A percentile compares a stretch with the other conserved stretches of the same genome.
phyloP scores from a whole-genome alignment of 2,888 invertebrate genomes.

The Dendrolimus houi region DNA sequence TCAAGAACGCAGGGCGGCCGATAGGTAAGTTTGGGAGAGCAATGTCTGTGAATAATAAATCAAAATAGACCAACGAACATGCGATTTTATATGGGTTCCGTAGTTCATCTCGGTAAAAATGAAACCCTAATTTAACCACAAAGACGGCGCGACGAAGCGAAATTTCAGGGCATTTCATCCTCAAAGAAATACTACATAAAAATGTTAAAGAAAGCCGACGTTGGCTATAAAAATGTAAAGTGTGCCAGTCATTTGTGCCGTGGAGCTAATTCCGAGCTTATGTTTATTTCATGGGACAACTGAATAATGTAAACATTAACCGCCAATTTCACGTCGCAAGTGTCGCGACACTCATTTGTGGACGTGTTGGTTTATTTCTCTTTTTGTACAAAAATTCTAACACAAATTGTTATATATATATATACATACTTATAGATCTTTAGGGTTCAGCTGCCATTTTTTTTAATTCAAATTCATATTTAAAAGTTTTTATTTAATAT shows the following conservation, averaged over 20 bases:
- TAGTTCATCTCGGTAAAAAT: too few species aligned
- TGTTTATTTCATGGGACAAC: constrained; percentile 42
- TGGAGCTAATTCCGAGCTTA: constrained; percentile 38
- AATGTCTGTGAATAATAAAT: too few species aligned
- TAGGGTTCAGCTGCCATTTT: too few species aligned
- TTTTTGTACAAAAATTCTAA: background rate
- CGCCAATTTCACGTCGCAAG: constrained; percentile 26
- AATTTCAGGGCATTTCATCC: constrained; percentile 10
- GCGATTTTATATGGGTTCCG: too few species aligned
- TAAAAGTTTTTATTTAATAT: too few species aligned
- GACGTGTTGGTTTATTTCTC: constrained; percentile 14
- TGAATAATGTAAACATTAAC: constrained; percentile 34
- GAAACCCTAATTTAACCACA: background rate
- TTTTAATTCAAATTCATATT: too few species aligned
- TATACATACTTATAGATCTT: too few species aligned
- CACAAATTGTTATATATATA: too few species aligned
- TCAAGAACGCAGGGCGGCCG: too few species aligned
- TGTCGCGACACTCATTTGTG: constrained; percentile 17
- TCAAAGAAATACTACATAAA: constrained; percentile 3
- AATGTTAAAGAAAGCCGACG: constrained; percentile 23
- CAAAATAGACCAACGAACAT: too few species aligned
- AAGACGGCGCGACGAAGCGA: constrained; percentile 1
- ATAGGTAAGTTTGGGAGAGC: too few species aligned
- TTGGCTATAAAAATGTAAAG: constrained; percentile 41
- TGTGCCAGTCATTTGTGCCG: constrained; percentile 23